These are phyloP conservation scores for Monarcha castaneiventris DNA, from an alignment of 2,113 vertebrate species.

Conservation along the genomic window DNA sequence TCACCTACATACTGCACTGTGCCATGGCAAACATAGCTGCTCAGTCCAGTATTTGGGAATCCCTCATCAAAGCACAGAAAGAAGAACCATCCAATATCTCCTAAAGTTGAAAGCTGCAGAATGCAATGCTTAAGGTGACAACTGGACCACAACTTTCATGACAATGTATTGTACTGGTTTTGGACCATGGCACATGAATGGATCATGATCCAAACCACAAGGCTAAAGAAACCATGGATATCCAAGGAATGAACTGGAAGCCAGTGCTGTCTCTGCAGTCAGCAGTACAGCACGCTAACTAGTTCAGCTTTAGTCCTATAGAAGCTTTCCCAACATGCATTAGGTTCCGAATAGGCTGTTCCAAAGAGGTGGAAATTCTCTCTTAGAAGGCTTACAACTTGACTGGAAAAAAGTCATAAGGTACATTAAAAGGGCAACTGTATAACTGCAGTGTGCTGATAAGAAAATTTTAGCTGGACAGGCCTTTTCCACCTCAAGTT, in stretches of 20 bases:
- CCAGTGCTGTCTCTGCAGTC: not conserved
- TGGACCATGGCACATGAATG: fast-evolving
- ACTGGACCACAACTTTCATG: not conserved
- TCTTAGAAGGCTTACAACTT: not conserved
- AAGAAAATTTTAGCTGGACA: not conserved
- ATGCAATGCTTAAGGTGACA: not conserved
- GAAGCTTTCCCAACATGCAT: not conserved
- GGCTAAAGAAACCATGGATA: not conserved
- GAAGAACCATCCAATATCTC: not conserved
- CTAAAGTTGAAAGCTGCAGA: not conserved
- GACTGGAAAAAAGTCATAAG: not conserved
- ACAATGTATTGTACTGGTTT: not conserved
- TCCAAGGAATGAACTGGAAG: not conserved
- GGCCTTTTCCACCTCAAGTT: not conserved
- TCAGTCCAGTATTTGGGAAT: not conserved
- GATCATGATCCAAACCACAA: not conserved
- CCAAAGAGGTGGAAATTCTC: not conserved
- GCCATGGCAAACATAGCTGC: not conserved
- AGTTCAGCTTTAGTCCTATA: not conserved
- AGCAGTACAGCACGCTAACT: not conserved
- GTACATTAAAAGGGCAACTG: not conserved
- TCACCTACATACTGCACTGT: not conserved
- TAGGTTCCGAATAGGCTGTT: not conserved
- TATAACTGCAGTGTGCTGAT: not conserved
- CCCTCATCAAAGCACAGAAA: not conserved